Conservation (phyloP, 2,888 invertebrate species). For the Ophraella communa region DNA sequence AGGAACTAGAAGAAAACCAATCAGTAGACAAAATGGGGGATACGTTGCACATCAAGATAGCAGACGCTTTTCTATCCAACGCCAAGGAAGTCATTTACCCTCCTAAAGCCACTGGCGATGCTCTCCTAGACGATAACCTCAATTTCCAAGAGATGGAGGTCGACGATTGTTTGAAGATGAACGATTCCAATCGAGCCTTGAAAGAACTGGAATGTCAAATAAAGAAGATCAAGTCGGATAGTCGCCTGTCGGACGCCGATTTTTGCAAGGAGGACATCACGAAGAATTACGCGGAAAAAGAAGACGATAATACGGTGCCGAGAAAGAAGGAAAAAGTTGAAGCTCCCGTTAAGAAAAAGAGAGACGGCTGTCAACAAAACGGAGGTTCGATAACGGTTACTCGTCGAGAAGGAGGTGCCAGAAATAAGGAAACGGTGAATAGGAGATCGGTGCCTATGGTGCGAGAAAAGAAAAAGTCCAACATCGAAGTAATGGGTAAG, state of each 20-base stretch:
- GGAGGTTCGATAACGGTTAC: conserved; percentile 57
- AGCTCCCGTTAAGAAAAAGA: conserved; percentile 54
- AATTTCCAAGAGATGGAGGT: conserved; percentile 36
- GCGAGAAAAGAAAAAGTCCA: conserved; percentile 59
- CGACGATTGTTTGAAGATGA: conserved; percentile 37
- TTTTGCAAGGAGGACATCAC: conserved; percentile 57
- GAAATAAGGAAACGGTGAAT: conserved; percentile 53
- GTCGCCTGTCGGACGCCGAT: conserved; percentile 48
- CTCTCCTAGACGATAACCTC: conserved; percentile 44
- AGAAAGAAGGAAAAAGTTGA: conserved; percentile 65
- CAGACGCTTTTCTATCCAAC: conserved; percentile 67
- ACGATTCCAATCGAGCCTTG: conserved; percentile 54
- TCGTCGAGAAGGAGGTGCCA: conserved; percentile 50
- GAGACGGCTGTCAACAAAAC: conserved; percentile 57
- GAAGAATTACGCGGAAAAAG: conserved; percentile 57
- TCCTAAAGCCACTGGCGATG: conserved; percentile 28
- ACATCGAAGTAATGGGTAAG: conserved; percentile 59
- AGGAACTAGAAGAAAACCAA: neutral
- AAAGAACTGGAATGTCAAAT: conserved; percentile 51
- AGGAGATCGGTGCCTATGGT: conserved; percentile 55
- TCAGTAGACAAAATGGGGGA: conserved; percentile 33
- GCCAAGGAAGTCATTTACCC: conserved; percentile 63
- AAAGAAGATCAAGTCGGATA: conserved; percentile 52
- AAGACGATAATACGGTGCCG: conserved; percentile 58
- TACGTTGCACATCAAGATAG: conserved; percentile 59